Percentiles rank a stretch among this genome's conserved stretches.
Conservation (phyloP, 2,888 invertebrate genomes). For the Argynnis bischoffii region DNA sequence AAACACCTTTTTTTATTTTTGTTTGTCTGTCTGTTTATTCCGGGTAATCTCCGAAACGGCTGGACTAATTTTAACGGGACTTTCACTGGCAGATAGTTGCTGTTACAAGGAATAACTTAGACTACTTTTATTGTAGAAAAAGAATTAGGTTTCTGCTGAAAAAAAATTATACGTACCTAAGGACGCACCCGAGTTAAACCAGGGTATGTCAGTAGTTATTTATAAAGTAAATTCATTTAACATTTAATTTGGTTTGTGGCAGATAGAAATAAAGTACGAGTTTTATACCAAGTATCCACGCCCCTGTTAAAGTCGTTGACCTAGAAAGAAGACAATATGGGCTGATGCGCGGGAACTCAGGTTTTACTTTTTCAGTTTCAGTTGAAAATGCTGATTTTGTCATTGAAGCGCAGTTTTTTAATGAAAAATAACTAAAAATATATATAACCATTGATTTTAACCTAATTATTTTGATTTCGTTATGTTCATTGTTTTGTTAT, state of each 20-base stretch:
- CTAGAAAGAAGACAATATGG: constrained; percentile 33
- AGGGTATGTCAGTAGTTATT: too few relatives aligned
- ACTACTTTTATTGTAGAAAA: too few relatives aligned
- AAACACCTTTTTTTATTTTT: too few relatives aligned
- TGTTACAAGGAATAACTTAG: too few relatives aligned
- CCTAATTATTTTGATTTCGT: constrained; percentile 10
- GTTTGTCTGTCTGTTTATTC: too few relatives aligned
- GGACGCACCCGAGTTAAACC: too few relatives aligned
- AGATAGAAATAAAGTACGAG: constrained; percentile 6
- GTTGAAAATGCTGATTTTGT: constrained; percentile 5
- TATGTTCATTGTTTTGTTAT: neutral
- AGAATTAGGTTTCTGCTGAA: too few relatives aligned
- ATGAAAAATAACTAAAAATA: neutral
- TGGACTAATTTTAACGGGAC: too few relatives aligned
- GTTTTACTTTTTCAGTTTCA: constrained; percentile 16
- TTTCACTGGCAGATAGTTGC: too few relatives aligned
- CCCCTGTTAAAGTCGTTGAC: constrained; percentile 25
- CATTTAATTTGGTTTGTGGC: neutral
- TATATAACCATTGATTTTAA: neutral
- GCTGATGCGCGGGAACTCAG: constrained; percentile 26
- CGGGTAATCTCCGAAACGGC: too few relatives aligned
- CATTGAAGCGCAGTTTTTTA: neutral
- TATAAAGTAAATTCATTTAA: neutral
- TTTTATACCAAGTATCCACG: constrained; percentile 5
- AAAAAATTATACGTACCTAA: too few relatives aligned